phyloP scores from a whole-genome alignment of 2,113 vertebrate species.

The Stigmatopora argus region DNA sequence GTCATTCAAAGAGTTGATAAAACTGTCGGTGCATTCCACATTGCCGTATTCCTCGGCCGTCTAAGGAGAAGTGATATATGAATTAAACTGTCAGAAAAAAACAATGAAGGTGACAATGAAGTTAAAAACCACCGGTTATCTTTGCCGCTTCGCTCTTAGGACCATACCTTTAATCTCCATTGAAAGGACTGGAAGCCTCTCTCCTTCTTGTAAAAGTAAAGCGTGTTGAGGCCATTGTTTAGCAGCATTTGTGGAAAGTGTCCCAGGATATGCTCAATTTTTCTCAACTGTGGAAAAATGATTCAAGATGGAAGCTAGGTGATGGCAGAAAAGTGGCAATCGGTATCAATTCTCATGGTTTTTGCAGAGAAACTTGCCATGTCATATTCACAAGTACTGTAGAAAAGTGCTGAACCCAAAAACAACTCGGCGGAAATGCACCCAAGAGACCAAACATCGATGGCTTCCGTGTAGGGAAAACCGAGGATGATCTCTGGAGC shows the following conservation, averaged over 20 bases:
- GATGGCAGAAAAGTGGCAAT: background rate
- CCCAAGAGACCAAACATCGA: constrained; percentile 7
- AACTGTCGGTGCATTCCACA: background rate
- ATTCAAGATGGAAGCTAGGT: background rate
- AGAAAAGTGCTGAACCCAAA: constrained; percentile 1
- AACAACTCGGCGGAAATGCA: constrained; percentile 3
- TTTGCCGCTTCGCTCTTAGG: too few relatives aligned
- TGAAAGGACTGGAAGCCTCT: background rate
- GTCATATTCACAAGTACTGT: constrained; percentile 9
- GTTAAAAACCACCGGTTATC: background rate
- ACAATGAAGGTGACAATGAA: background rate
- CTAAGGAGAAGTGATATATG: background rate
- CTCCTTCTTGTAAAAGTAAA: constrained; percentile 3
- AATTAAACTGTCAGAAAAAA: background rate
- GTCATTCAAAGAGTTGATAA: constrained; percentile 9
- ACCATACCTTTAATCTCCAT: background rate
- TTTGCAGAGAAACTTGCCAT: background rate
- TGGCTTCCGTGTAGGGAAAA: background rate
- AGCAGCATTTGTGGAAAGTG: background rate
- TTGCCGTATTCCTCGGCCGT: background rate
- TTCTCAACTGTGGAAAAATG: background rate
- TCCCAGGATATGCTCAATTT: constrained; percentile 3
- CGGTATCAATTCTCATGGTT: too few relatives aligned
- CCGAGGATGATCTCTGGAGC: constrained; percentile 8
- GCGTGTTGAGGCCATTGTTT: constrained; percentile 1